Conservation (phyloP, 2,797 vertebrate species). For the Gambusia yucatana region DNA sequence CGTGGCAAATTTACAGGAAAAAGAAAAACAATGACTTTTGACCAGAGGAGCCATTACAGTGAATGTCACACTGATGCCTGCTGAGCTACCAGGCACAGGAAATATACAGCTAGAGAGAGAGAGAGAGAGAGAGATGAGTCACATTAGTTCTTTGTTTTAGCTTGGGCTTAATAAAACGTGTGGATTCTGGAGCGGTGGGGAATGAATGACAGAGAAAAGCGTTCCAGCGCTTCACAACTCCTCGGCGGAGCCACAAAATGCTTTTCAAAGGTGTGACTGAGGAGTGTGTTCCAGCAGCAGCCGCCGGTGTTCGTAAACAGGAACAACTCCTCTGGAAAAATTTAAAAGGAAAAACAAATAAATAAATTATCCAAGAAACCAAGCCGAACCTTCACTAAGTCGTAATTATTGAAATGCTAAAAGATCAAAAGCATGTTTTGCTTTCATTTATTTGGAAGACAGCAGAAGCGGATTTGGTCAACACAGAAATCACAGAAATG, state of each 20-base stretch:
- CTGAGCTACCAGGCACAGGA: slow-evolving; percentile 58
- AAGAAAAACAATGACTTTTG: slow-evolving; percentile 76
- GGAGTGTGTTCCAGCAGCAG: slow-evolving; percentile 50
- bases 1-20: slow-evolving; percentile 74
- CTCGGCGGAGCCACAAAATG: slow-evolving; percentile 56
- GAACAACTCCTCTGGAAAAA: slow-evolving; percentile 8
- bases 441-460: slow-evolving; percentile 18
- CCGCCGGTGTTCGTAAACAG: slow-evolving; percentile 38
- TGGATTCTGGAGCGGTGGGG: slow-evolving; percentile 51
- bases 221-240: slow-evolving; percentile 67
- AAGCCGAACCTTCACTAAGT: background rate
- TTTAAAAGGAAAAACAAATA: background rate
- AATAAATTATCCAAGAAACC: background rate
- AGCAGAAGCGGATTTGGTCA: slow-evolving; percentile 7
- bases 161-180: slow-evolving; percentile 66
- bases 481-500: slow-evolving; percentile 8
- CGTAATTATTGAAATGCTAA: slow-evolving; percentile 19
- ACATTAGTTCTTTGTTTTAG: slow-evolving; percentile 69
- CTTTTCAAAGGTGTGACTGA: slow-evolving; percentile 66
- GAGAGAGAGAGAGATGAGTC: slow-evolving; percentile 58
- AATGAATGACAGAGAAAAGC: slow-evolving; percentile 61
- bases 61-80: slow-evolving; percentile 65
- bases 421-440: slow-evolving; percentile 22
- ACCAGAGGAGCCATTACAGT: slow-evolving; percentile 67
- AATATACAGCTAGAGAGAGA: slow-evolving; percentile 40